phyloP scores from a whole-genome alignment of 2,797 vertebrate genomes.

The Microctenopoma steveboyesi region DNA sequence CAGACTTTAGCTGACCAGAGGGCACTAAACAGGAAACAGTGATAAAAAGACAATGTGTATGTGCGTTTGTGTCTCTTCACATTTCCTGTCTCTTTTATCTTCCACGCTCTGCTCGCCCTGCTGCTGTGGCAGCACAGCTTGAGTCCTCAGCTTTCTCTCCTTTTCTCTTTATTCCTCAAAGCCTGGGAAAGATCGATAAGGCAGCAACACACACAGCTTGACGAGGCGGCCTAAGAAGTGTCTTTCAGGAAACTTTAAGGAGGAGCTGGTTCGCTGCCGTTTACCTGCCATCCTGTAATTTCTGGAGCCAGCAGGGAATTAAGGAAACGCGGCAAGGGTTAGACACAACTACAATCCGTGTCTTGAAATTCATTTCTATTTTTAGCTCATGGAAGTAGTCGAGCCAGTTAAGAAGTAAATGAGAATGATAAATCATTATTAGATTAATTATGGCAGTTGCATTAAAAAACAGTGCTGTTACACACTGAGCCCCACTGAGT shows the following conservation, averaged over 20 bases:
- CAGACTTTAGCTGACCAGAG: not conserved
- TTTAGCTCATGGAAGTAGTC: slow-evolving; percentile 24
- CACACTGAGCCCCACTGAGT: not conserved
- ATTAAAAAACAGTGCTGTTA: slow-evolving; percentile 7
- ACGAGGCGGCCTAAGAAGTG: slow-evolving; percentile 61
- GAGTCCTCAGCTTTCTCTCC: slow-evolving; percentile 48
- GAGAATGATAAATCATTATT: slow-evolving; percentile 38
- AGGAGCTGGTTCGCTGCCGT: slow-evolving; percentile 45
- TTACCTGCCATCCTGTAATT: slow-evolving; percentile 63
- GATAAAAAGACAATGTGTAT: not conserved
- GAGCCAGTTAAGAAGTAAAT: slow-evolving; percentile 33
- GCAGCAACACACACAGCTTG: slow-evolving; percentile 38
- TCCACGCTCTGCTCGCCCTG: slow-evolving; percentile 33
- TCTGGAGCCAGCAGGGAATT: slow-evolving; percentile 41
- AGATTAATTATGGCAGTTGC: slow-evolving; percentile 34
- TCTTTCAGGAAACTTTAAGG: slow-evolving; percentile 63
- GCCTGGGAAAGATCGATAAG: slow-evolving; percentile 78
- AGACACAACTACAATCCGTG: slow-evolving; percentile 27
- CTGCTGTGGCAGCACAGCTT: slow-evolving; percentile 62
- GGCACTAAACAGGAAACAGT: not conserved
- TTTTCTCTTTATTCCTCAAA: slow-evolving; percentile 62
- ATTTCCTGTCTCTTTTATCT: slow-evolving; percentile 20
- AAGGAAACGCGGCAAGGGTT: slow-evolving; percentile 48
- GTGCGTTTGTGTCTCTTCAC: slow-evolving; percentile 17
- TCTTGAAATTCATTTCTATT: slow-evolving; percentile 50